Evolutionary conservation across 2,888 invertebrate genomes (phyloP).

Genomic region (Phaedon cochleariae): DNA sequence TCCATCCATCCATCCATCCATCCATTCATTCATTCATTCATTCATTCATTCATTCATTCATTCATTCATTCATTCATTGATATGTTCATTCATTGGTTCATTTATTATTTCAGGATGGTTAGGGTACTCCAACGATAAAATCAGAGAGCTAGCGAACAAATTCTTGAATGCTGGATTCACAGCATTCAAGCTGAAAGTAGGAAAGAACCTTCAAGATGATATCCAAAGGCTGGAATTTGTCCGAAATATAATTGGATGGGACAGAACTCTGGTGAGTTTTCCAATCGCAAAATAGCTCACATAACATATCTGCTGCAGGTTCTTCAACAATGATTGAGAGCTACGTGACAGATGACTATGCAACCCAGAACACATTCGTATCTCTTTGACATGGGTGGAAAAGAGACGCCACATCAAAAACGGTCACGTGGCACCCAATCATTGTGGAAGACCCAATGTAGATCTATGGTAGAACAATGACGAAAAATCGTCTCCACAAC

Average conservation of each 20-base stretch:
- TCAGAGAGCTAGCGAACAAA: conserved; percentile 74
- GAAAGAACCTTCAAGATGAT: conserved; percentile 80
- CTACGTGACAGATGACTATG: too few species aligned
- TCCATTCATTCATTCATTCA: too few species aligned
- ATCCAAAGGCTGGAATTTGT: conserved; percentile 76
- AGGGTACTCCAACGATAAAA: conserved; percentile 82
- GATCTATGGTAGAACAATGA: too few species aligned
- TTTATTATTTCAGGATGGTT: conserved; percentile 80
- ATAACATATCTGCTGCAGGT: background rate
- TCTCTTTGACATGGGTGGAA: too few species aligned
- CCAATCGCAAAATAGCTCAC: too few species aligned
- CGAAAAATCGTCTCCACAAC: too few species aligned
- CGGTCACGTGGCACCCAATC: too few species aligned
- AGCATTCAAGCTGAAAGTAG: conserved; percentile 92
- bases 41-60: too few species aligned
- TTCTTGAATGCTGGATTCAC: conserved; percentile 80
- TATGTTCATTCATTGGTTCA: background rate
- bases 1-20: background rate
- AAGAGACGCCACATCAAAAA: too few species aligned
- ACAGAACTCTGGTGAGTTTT: conserved; percentile 76
- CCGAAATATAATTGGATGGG: conserved; percentile 78
- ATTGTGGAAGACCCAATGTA: too few species aligned
- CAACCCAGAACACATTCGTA: too few species aligned
- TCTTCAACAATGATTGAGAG: too few species aligned
- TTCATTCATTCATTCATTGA: background rate